A percentile compares a stretch with the other conserved stretches of the same genome.
phyloP scores from a whole-genome alignment of 1,140 invertebrate genomes.

The Metopolophium dirhodum region DNA sequence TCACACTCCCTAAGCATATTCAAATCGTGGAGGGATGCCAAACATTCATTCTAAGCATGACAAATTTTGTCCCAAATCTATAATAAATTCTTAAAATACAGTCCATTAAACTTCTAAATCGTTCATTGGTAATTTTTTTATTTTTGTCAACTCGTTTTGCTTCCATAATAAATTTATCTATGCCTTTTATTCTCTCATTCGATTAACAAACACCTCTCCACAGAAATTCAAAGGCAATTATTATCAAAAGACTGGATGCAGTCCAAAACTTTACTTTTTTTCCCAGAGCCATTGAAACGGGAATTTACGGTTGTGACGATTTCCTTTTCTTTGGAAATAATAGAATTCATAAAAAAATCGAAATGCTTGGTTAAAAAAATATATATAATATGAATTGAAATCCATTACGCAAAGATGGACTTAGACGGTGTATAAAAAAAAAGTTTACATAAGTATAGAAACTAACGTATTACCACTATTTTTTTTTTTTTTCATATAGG shows the following conservation, averaged over 20 bases:
- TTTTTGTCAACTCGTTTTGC: constrained; percentile 47
- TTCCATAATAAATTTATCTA: background rate
- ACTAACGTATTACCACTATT: constrained; percentile 5
- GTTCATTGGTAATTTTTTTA: constrained; percentile 36
- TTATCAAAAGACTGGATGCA: constrained; percentile 34
- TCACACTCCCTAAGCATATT: background rate
- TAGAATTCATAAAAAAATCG: constrained; percentile 38
- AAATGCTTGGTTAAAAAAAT: background rate
- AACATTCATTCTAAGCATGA: constrained; percentile 41
- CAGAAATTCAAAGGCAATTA: constrained; percentile 50
- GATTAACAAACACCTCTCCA: constrained; percentile 39
- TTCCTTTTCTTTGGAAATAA: constrained; percentile 39
- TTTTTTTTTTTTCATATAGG: constrained; percentile 24
- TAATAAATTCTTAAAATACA: constrained; percentile 44
- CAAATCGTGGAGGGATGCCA: constrained; percentile 33
- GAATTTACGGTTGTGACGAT: constrained; percentile 43
- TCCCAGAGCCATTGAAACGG: constrained; percentile 3
- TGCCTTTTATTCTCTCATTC: constrained; percentile 21
- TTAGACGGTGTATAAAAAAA: background rate
- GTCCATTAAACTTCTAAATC: constrained; percentile 56
- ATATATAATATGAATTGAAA: constrained; percentile 6
- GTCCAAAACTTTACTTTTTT: constrained; percentile 50
- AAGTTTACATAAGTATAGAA: background rate
- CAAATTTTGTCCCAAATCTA: constrained; percentile 49
- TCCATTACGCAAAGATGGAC: constrained; percentile 22